phyloP scores from a whole-genome alignment of 2,888 invertebrate genomes.

The Cordilura impudica region DNA sequence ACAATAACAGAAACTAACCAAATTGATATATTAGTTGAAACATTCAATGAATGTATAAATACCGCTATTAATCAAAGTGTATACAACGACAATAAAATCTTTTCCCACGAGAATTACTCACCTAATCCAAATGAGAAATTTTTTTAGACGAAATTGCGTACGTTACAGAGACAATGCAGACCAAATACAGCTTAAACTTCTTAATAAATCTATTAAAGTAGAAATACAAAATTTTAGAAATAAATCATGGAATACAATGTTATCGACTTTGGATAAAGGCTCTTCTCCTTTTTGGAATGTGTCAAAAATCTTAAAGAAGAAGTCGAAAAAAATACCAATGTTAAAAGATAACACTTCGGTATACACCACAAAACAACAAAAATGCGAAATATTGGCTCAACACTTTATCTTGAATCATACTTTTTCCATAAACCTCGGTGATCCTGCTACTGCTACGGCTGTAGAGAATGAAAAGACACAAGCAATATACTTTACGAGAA shows the following conservation, averaged over 20 bases:
- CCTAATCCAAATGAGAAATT: neutral
- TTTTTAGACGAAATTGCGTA: conserved; percentile 17
- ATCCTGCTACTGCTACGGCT: neutral
- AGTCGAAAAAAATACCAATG: conserved; percentile 17
- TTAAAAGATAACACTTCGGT: neutral
- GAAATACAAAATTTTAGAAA: conserved; percentile 39
- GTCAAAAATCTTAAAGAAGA: conserved; percentile 46
- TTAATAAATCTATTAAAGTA: conserved; percentile 11
- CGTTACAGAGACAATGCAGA: neutral
- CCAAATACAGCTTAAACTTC: neutral
- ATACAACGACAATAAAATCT: neutral
- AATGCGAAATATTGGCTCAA: conserved; percentile 29
- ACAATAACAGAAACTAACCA: neutral
- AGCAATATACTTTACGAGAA: no score
- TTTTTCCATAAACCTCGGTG: conserved; percentile 1
- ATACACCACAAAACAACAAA: conserved; percentile 15
- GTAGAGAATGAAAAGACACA: neutral
- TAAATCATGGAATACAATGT: conserved; percentile 34
- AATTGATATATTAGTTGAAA: neutral
- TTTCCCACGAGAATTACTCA: neutral
- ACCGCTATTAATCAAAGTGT: conserved; percentile 9
- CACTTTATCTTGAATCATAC: conserved; percentile 16
- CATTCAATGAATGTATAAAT: neutral
- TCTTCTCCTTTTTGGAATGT: conserved; percentile 51
- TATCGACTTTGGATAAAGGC: conserved; percentile 24